These are phyloP conservation scores for Bombus sibiricus DNA, from an alignment of 1,140 invertebrate genomes.

Conservation along the genomic window DNA sequence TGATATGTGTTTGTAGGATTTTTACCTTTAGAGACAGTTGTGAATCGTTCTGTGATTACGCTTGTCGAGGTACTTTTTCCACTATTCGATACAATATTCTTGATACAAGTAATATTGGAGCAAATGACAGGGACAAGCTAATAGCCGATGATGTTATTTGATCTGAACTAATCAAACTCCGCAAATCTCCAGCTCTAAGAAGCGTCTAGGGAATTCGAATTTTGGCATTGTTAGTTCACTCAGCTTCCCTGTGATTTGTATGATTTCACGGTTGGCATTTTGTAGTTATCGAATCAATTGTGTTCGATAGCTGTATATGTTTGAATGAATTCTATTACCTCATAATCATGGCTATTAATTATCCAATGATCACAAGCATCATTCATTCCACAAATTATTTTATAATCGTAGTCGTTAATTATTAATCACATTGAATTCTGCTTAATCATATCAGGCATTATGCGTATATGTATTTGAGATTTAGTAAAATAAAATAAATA, in stretches of 20 bases:
- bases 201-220: constrained; percentile 11
- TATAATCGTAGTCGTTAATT: not conserved
- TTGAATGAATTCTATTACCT: not conserved
- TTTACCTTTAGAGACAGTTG: too few species aligned
- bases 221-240: not conserved
- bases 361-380: not conserved
- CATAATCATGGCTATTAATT: not conserved
- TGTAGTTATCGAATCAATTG: not conserved
- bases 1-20: too few species aligned
- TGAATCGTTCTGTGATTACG: too few species aligned
- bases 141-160: not conserved
- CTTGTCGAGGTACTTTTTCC: too few species aligned
- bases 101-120: too few species aligned
- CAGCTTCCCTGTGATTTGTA: not conserved
- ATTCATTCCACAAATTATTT: not conserved
- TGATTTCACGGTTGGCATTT: not conserved
- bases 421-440: not conserved
- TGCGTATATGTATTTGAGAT: not conserved
- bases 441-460: not conserved
- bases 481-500: not conserved
- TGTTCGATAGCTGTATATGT: not conserved
- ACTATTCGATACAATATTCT: too few species aligned
- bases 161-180: constrained; percentile 28
- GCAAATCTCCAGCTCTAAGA: not conserved
- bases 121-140: too few species aligned